phyloP scores from a whole-genome alignment of 2,797 vertebrate species.

The Dipus sagitta region DNA sequence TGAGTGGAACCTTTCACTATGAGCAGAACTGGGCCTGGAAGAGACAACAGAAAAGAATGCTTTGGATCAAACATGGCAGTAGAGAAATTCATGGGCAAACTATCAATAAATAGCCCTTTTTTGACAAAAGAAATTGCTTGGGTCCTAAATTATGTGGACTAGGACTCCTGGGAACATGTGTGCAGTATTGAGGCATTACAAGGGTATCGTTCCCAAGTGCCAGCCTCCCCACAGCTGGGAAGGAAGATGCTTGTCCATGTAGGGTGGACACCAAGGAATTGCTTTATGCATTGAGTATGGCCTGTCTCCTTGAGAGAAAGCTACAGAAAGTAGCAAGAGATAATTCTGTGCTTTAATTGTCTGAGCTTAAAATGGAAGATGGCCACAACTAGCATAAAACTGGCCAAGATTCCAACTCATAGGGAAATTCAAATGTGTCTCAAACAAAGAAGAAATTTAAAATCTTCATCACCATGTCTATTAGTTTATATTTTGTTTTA shows the following conservation, averaged over 20 bases:
- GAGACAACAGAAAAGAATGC: not conserved
- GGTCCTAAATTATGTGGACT: not conserved
- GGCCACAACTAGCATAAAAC: slow-evolving; percentile 22
- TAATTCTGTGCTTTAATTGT: slow-evolving; percentile 6
- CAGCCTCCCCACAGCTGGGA: not conserved
- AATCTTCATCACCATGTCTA: not conserved
- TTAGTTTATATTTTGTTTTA: not conserved
- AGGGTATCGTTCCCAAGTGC: not conserved
- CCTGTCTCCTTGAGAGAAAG: slow-evolving; percentile 28
- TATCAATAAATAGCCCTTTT: not conserved
- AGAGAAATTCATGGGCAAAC: not conserved
- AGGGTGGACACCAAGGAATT: not conserved
- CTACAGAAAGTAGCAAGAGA: not conserved
- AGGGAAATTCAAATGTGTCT: slow-evolving; percentile 42
- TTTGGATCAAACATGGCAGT: not conserved
- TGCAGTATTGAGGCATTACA: not conserved
- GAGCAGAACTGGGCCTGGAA: slow-evolving; percentile 10
- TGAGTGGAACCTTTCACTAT: slow-evolving; percentile 19
- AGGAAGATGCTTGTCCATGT: not conserved
- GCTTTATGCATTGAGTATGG: not conserved
- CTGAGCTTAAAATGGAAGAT: slow-evolving; percentile 43
- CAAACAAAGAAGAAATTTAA: slow-evolving; percentile 52
- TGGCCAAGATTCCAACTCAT: not conserved
- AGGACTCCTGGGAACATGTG: not conserved
- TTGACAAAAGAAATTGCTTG: not conserved